Evolutionary conservation across 2,888 invertebrate species (phyloP), one percentile per base, ranked within the genome.

Genomic region (Macrophya alboannulata): DNA sequence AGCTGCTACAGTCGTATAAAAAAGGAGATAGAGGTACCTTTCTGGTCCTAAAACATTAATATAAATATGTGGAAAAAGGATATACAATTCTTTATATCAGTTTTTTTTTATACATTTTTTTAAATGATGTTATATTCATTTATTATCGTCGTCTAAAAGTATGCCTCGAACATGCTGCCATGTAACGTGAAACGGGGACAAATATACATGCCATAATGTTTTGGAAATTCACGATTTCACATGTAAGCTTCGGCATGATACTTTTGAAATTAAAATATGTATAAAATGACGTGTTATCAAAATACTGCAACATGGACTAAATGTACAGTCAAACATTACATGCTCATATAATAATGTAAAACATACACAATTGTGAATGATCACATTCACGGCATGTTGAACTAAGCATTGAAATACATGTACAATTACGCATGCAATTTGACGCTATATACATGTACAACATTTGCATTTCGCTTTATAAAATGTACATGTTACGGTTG

Each of bases 1-100:
- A 55, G 55, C 55, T 55, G 55, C 55, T 55, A 55, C 55, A 55
- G 55, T 55, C n/a, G n/a, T n/a, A 55, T 55, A n/a, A 55, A 55
- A 55, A 55, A 55, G 6, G 55, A 55, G 55, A 55, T 55, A 55
- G n/a, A 55, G n/a, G 8, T 17, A 55, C 55, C 55, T n/a, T n/a
- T 55, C 55, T 55, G 55, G 55, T 55, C 55, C 55, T 55, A 55
- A 55, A 55, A 55, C 55, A 55, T 55, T 55, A 55, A n/a, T n/a
- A 55, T n/a, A 55, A 55, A 55, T 55, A n/a, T 55, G 55, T 55
- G 55, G 55, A 55, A 55, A 55, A 55, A 55, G 6, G 55, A 55
- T 55, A n/a, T n/a, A n/a, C 55, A n/a, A n/a, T 55, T 55, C n/a
- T 55, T 51, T n/a, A 31, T 31, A 2, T 31, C 31, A 31, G 31